A percentile compares a stretch with the other conserved stretches of the same genome.
These are phyloP conservation scores for Limenitis arthemis DNA, from an alignment of 2,888 invertebrate species.

Conservation along the genomic window DNA sequence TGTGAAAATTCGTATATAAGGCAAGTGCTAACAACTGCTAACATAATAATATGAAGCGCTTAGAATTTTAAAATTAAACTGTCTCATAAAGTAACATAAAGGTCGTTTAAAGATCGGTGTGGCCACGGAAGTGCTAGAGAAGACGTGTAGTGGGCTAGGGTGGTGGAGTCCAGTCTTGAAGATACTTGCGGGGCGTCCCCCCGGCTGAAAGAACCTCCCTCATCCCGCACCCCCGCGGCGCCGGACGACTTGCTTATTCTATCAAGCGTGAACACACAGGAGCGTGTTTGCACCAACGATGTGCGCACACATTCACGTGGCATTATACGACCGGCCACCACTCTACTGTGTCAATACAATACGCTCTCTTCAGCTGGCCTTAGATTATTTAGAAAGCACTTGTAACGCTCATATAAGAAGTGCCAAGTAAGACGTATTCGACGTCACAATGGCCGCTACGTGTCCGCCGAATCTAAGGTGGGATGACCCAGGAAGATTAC, in stretches of 20 bases:
- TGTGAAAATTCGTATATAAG: no score
- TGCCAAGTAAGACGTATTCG: conserved; percentile 66
- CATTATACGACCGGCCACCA: conserved; percentile 72
- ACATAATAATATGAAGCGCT: not conserved
- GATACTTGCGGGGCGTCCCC: conserved; percentile 54
- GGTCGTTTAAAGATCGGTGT: conserved; percentile 62
- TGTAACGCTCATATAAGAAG: conserved; percentile 74
- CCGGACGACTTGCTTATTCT: conserved; percentile 72
- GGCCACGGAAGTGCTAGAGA: conserved; percentile 65
- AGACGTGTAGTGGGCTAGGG: conserved; percentile 66
- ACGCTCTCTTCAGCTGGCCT: conserved; percentile 72
- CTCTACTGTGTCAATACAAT: conserved; percentile 74
- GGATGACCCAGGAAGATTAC: conserved; percentile 67
- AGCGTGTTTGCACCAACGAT: conserved; percentile 41
- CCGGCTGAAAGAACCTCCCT: conserved; percentile 17
- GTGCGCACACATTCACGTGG: conserved; percentile 46
- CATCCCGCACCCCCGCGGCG: conserved; percentile 43
- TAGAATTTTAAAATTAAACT: conserved; percentile 12
- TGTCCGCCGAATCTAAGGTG: conserved; percentile 59
- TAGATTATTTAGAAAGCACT: conserved; percentile 75
- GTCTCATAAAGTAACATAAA: conserved; percentile 56
- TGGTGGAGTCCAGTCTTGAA: conserved; percentile 68
- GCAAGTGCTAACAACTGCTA: not conserved
- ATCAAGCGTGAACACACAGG: conserved; percentile 67
- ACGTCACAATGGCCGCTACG: conserved; percentile 70